Evolutionary conservation across 1,140 invertebrate genomes (phyloP), one percentile per base, ranked within the genome.

Genomic region (Lasioglossum baleicum): DNA sequence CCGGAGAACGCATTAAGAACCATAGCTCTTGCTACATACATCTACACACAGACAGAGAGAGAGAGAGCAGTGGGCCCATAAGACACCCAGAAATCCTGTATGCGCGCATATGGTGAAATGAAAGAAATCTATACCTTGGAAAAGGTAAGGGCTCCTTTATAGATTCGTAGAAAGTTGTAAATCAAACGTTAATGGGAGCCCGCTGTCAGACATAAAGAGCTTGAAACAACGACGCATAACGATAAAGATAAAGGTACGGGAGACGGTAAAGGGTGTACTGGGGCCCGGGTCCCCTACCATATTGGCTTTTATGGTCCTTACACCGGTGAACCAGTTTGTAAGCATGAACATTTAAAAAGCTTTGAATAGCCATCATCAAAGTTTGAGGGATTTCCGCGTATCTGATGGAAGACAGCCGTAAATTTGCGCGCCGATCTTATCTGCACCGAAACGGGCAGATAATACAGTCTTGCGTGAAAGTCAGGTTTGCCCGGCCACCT

Each of bases 91-190:
- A 77, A 72, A 78, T 56, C 71, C 26, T 51, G 65, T 15, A 2
- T n/a, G 35, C 67, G 72, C 67, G 72, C 51, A 26, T 10, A 44
- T n/a, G 42, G 60, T 40, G 69, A 82, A 82, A 69, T 67, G 75
- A 78, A 78, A 84, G 83, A 88, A 84, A 81, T 87, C 86, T 81
- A 83, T 88, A 87, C 83, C 72, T 80, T 51, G 51, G 63, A 66
- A 60, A 71, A 80, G 75, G 84, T 90, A 81, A 81, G 71, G 77
- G 83, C 86, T 87, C 89, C 90, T 93, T 92, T 93, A 92, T 92
- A 92, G 92, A 93, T 93, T 92, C 88, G 90, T 92, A 91, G 91
- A 93, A 92, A 91, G 92, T 90, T 91, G 92, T 93, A 93, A 92
- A 93, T 93, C 92, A 93, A 93, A 92, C 88, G 91, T 92, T 93